These are phyloP conservation scores for Mustela erminea DNA, from an alignment of 2,797 vertebrate species.

Conservation along the genomic window DNA sequence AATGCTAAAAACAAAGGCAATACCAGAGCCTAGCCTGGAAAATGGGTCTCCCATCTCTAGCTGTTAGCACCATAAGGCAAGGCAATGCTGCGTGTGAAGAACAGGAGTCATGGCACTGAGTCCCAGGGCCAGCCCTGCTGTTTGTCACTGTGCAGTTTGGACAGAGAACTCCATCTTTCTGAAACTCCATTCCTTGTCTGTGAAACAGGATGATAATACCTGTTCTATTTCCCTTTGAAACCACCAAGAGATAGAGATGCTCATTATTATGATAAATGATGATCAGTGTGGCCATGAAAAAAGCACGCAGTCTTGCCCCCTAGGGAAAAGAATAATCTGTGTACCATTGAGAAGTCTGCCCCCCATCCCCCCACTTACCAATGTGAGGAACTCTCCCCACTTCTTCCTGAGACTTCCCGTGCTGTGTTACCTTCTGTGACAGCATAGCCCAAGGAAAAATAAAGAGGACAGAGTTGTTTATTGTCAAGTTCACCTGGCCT, in stretches of 20 bases:
- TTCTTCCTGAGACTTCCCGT: background rate
- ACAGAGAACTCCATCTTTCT: constrained; percentile 28
- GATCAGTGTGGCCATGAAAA: background rate
- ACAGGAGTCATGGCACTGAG: background rate
- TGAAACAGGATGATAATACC: constrained; percentile 1
- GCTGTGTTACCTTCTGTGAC: background rate
- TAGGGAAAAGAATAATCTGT: background rate
- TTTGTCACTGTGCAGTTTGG: constrained; percentile 39
- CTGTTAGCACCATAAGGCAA: background rate
- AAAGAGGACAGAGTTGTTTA: constrained; percentile 3
- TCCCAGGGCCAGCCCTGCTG: background rate
- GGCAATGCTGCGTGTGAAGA: background rate
- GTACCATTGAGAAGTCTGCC: background rate
- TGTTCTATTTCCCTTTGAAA: background rate
- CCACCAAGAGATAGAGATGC: background rate
- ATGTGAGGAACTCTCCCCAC: background rate
- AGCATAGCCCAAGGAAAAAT: background rate
- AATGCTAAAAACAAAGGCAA: background rate
- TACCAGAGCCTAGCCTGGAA: background rate
- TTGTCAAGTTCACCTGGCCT: background rate
- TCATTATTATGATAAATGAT: constrained; percentile 38
- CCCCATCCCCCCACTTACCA: background rate
- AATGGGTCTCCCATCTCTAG: background rate
- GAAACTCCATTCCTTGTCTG: constrained; percentile 44
- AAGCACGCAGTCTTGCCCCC: background rate